Evolutionary conservation across 1,140 invertebrate genomes (phyloP), one percentile per base, ranked within the genome.

Genomic region (Pogonomyrmex californicus): DNA sequence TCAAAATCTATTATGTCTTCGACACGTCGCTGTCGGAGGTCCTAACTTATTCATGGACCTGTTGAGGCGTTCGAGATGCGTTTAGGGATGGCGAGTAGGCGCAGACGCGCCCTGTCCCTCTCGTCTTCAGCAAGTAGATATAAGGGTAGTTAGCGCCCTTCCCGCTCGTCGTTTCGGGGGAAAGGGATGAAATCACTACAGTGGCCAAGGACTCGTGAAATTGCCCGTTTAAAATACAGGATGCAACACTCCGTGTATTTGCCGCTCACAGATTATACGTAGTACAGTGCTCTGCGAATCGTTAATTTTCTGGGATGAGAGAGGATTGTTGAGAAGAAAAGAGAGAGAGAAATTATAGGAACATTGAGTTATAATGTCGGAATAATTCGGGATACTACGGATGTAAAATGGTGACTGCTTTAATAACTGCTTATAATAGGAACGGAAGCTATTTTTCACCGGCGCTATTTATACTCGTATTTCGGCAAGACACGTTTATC

Each of bases 1-100:
- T 85, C 41, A 91, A 93, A 94, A 93, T 93, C 92, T 92, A 94
- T 94, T 93, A 94, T 88, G 88, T 91, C 87, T 90, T 86, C 89
- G 89, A 91, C 89, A 88, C 88, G 90, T 86, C 76, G 88, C 76
- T 12, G 88, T 86, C 38, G 90, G 79, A 7, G 89, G 87, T 88
- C 88, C 87, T 94, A 95, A 95, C 92, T 95, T 95, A 95, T 95
- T 95, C 95, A 95, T 95, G 93, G 92, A 95, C 95, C 94, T 95
- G 95, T 95, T 95, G 95, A 95, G 93, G 94, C 94, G 93, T 93
- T 92, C 91, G 91, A 93, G 94, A 95, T 95, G 91, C 93, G 92
- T 94, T 95, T 95, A 95, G 94, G 91, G 92, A 75, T 54, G 65
- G 87, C 87, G 90, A 87, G 89, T 89, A 90, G 76, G 88, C 23